Conservation (phyloP, 2,888 invertebrate species). For the Epistrophe eligans region DNA sequence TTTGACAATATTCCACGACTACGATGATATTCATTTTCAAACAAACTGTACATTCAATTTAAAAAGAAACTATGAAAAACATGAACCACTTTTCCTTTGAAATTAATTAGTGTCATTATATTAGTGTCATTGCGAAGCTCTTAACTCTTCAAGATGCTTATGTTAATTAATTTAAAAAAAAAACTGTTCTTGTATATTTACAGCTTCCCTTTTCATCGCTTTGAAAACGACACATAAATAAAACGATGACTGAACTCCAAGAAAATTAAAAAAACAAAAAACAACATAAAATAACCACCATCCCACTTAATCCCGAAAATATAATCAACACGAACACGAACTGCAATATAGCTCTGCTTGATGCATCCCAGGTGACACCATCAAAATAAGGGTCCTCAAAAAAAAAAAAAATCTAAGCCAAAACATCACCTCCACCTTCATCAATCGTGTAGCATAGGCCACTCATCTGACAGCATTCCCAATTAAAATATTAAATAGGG, state of each 20-base stretch:
- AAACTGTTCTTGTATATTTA: conserved; percentile 27
- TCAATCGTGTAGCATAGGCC: conserved; percentile 42
- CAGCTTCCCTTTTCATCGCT: conserved; percentile 63
- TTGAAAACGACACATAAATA: conserved; percentile 62
- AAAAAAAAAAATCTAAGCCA: conserved; percentile 3
- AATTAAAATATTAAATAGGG: conserved; percentile 50
- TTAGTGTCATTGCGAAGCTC: not conserved
- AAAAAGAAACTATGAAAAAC: not conserved
- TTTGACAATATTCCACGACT: too few species aligned
- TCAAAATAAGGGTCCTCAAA: conserved; percentile 52
- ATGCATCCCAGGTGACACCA: conserved; percentile 39
- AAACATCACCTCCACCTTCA: conserved; percentile 19
- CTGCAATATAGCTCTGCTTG: conserved; percentile 22
- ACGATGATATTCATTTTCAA: not conserved
- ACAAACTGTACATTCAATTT: not conserved
- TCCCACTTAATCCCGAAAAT: conserved; percentile 42
- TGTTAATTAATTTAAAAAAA: conserved; percentile 20
- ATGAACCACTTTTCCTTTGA: not conserved
- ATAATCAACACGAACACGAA: conserved; percentile 45
- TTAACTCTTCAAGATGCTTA: conserved; percentile 7
- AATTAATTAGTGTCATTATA: conserved; percentile 1
- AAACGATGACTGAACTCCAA: conserved; percentile 46
- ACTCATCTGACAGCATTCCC: conserved; percentile 52
- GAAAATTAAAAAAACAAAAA: conserved; percentile 34
- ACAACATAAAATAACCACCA: conserved; percentile 25